Base-by-base conservation (phyloP, 2,888 invertebrate genomes). In the Leptarthrus brevirostris region DNA sequence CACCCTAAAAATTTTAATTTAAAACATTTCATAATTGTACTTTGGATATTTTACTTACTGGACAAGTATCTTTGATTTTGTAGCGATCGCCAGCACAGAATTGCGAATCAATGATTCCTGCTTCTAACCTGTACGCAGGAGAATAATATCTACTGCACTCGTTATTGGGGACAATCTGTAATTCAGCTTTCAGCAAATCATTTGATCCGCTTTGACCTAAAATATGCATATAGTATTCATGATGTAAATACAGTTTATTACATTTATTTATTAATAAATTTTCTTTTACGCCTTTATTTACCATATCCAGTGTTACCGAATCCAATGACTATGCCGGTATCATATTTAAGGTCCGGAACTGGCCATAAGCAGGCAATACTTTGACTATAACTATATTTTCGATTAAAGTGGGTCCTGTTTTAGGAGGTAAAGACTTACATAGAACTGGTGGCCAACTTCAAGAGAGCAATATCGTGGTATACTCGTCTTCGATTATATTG, bases 71-170 rank as follows among this genome's bases (percentile, higher is more conserved):
- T 36, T 49, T 73, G 3, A 24, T 22, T 3, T 24, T 6, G 16
- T 73, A n/a, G 4, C 49, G 64, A 73, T 73, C 73, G 12, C 73
- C 73, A 40, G 30, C 52, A 64, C 73, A 73, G n/a, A 58, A 22
- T 34, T 73, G 73, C 26, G 22, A 18, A 10, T 61, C 36, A 12
- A 61, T 20, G 2, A 61, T 12, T 10, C 73, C 73, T 8, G 3
- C 6, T 5, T 52, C 52, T 20, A 18, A n/a, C 12, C 20, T 52
- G 14, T 18, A 18, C 3, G 6, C 12, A 10, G 52, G 52, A 6
- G 52, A 5, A 18, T 52, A 52, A 22, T 10, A 20, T 1, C 3
- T 10, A 10, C 14, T 20, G 12, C 52, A 52, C 20, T 2, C 18
- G 5, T 52, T 20, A 52, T 16, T 16, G 3, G 52, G 8, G 12